These are phyloP conservation scores for Tachycineta bicolor DNA, from an alignment of 2,113 vertebrate species.

Conservation along the genomic window DNA sequence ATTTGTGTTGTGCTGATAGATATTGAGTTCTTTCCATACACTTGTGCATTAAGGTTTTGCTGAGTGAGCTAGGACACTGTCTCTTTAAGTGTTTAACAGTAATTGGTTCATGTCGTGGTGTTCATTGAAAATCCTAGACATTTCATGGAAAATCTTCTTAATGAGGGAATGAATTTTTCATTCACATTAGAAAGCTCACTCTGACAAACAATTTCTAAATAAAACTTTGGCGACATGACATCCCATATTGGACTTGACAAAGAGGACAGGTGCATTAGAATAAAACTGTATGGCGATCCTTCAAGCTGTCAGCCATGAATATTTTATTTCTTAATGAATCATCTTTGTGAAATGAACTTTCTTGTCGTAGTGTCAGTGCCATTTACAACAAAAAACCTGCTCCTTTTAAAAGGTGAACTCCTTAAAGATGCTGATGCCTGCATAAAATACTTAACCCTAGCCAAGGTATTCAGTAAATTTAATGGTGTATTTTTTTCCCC, in stretches of 20 bases:
- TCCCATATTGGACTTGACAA: constrained; percentile 96
- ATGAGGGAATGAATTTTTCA: constrained; percentile 96
- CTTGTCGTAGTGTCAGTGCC: constrained; percentile 86
- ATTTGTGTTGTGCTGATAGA: constrained; percentile 60
- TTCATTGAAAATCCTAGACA: constrained; percentile 89
- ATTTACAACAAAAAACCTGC: constrained; percentile 84
- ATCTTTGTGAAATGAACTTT: constrained; percentile 90
- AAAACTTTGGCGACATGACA: constrained; percentile 93
- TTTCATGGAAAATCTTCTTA: constrained; percentile 90
- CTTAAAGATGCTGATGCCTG: constrained; percentile 76
- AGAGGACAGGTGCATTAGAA: constrained; percentile 99
- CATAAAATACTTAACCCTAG: constrained; percentile 76
- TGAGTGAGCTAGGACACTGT: constrained; percentile 76
- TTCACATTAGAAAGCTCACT: constrained; percentile 86
- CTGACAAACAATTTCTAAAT: constrained; percentile 93
- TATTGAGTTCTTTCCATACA: constrained; percentile 61
- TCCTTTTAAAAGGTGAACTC: constrained; percentile 81
- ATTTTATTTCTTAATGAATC: constrained; percentile 93
- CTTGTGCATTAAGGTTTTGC: constrained; percentile 73
- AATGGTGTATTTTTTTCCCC: not conserved
- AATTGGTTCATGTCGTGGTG: constrained; percentile 88
- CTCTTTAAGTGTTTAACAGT: constrained; percentile 88
- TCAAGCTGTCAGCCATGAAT: constrained; percentile 98
- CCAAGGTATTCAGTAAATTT: constrained; percentile 35
- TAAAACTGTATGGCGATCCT: constrained; percentile 95